Conservation (phyloP, 2,888 invertebrate genomes). For the Erebia aethiops region DNA sequence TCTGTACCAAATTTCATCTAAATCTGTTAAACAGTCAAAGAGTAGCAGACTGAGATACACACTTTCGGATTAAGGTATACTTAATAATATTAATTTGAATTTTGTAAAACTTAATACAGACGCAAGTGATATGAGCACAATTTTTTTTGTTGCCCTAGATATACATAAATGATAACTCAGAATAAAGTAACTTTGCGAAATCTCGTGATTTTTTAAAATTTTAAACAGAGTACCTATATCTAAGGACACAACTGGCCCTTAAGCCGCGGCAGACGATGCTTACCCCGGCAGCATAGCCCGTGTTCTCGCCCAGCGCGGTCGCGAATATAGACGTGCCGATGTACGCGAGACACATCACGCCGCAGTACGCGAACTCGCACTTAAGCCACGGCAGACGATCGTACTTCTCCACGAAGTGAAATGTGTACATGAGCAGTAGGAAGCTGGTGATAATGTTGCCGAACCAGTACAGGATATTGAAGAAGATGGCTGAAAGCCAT, state of each 20-base stretch:
- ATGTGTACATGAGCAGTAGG: constrained; percentile 88
- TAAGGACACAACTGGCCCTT: not conserved
- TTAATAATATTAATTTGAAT: too few relatives aligned
- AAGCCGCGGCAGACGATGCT: constrained; percentile 66
- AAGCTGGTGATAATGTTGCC: constrained; percentile 91
- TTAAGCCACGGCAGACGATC: constrained; percentile 92
- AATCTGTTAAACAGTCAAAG: too few relatives aligned
- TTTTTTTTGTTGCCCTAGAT: too few relatives aligned
- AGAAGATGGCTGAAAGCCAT: constrained; percentile 86
- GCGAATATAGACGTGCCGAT: constrained; percentile 89
- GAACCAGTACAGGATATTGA: constrained; percentile 90
- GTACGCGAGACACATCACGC: constrained; percentile 86
- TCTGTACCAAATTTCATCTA: too few relatives aligned
- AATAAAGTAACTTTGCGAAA: too few relatives aligned
- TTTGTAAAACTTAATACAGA: not conserved
- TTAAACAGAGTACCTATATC: too few relatives aligned
- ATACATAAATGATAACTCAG: too few relatives aligned
- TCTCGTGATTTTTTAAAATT: too few relatives aligned
- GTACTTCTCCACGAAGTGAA: constrained; percentile 92
- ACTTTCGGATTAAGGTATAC: too few relatives aligned
- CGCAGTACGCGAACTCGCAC: constrained; percentile 89
- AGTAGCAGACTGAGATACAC: too few relatives aligned
- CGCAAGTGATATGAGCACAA: too few relatives aligned
- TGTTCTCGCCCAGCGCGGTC: constrained; percentile 82
- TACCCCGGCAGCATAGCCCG: constrained; percentile 89